Evolutionary conservation across 2,888 invertebrate genomes (phyloP), one percentile per base, ranked within the genome.

Genomic region (Xestia sexstrigata): DNA sequence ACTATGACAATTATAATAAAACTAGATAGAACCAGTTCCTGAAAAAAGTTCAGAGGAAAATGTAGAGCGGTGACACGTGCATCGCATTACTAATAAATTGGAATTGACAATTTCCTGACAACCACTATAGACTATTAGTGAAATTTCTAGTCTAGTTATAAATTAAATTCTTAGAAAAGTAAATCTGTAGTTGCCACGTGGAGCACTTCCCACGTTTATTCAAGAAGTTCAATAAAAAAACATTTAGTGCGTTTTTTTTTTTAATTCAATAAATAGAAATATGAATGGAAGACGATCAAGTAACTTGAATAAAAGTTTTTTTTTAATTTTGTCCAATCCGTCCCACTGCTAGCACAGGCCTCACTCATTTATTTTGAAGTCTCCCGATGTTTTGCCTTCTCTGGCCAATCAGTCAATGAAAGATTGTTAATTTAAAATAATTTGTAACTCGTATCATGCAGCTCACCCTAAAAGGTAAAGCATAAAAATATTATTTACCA

Each of bases 401-500:
- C 42, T 42, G 9, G 42, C 42, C 42, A 42, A 42, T 42, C 42
- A 42, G 42, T 9, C 42, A 42, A 42, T 9, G 42, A 42, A 42
- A 42, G 42, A 42, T 42, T 42, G 42, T 39, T 7, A 39, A 39
- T 0, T 42, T 74, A 2, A 26, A 63, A 35, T 45, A 15, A 58
- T 75, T 52, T 45, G 5, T 39, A 55, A 62, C 13, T 74, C 9
- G 1, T 55, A n/a, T 74, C 58, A n/a, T n/a, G n/a, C n/a, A 26
- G 0, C 20, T 70, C 52, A 68, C 65, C 52, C 62, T 69, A 47
- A 72, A 78, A 75, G 15, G 17, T 23, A 70, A 69, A 79, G 68
- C 70, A 58, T 86, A 49, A 73, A 74, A 80, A 81, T 85, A 75
- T 79, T 70, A 87, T 81, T 78, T 76, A 83, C 76, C 81, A 78